Evolutionary conservation across 2,797 vertebrate genomes (phyloP).

Genomic region (Sebastiscus albofasciatus): DNA sequence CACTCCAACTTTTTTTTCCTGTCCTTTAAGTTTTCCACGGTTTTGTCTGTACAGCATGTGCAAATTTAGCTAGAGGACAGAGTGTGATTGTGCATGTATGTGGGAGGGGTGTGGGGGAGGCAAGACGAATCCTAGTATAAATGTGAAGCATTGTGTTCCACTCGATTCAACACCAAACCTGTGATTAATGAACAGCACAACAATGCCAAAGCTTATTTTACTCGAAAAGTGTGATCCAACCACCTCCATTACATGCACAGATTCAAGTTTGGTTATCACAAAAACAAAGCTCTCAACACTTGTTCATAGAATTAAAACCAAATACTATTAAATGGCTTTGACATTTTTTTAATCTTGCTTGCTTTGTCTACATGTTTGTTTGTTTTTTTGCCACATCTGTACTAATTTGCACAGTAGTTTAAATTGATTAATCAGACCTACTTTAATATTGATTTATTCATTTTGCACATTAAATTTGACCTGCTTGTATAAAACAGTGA

Average conservation of each 20-base stretch:
- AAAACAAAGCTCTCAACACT: conserved; percentile 15
- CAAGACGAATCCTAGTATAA: conserved; percentile 60
- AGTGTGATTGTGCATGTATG: conserved; percentile 63
- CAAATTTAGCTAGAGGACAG: conserved; percentile 65
- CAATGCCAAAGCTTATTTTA: conserved; percentile 68
- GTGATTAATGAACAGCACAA: conserved; percentile 71
- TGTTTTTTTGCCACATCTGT: background rate
- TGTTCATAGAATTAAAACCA: conserved; percentile 2
- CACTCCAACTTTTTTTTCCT: conserved; percentile 37
- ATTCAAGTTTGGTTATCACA: conserved; percentile 16
- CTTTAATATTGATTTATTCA: background rate
- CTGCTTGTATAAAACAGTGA: background rate
- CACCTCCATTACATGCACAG: conserved; percentile 54
- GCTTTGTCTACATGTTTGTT: background rate
- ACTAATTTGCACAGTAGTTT: background rate
- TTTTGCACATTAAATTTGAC: conserved; percentile 11
- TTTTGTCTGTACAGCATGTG: conserved; percentile 18
- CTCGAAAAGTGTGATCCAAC: conserved; percentile 61
- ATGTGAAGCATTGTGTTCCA: conserved; percentile 71
- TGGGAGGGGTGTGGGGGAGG: conserved; percentile 65
- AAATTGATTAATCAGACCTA: background rate
- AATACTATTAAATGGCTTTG: conserved; percentile 6
- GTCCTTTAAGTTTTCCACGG: conserved; percentile 12
- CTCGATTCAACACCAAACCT: conserved; percentile 69
- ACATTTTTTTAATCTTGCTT: background rate